Evolutionary conservation across 1,140 invertebrate genomes (phyloP), one percentile per base, ranked within the genome.

Genomic region (Drosophila pruinosa): DNA sequence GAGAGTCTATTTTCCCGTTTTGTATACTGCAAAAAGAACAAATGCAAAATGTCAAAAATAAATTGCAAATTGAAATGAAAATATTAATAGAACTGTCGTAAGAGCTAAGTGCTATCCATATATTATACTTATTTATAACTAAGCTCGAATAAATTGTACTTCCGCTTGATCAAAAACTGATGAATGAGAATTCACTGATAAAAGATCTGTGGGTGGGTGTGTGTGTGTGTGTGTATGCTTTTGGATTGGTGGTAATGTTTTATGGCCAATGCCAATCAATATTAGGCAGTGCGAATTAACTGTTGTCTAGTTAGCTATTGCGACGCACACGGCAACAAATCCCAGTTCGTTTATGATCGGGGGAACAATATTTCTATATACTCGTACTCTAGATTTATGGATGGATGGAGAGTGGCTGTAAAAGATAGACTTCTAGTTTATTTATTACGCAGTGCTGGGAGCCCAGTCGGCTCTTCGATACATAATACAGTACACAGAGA

Each of bases 391-490:
- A 12, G 19, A 36, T 26, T 17, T 36, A 56, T 28, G 2, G 8
- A 10, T 22, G 36, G 22, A 8, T 22, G 36, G 24, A 6, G 14
- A 59, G 17, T 38, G 19, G 22, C 15, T 36, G 15, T 61, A 50
- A 50, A 26, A 56, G 54, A 61, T 76, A 65, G 54, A 78, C 59
- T 76, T 78, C 28, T 58, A 36, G 41, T 83, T 80, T 75, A 85
- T 83, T 83, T 83, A 83, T 83, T 79, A 85, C 67, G 80, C 72
- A 72, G 64, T 62, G 67, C 78, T n/a, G n/a, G n/a, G n/a, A n/a
- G n/a, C n/a, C n/a, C n/a, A n/a, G n/a, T n/a, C n/a, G n/a, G n/a
- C n/a, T n/a, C n/a, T n/a, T n/a, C n/a, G n/a, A n/a, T n/a, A n/a
- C n/a, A n/a, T n/a, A n/a, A n/a, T n/a, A 75, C 78, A 78, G 74